These are phyloP conservation scores for Drosophila equinoxialis DNA, from an alignment of 1,140 invertebrate species.

Conservation along the genomic window DNA sequence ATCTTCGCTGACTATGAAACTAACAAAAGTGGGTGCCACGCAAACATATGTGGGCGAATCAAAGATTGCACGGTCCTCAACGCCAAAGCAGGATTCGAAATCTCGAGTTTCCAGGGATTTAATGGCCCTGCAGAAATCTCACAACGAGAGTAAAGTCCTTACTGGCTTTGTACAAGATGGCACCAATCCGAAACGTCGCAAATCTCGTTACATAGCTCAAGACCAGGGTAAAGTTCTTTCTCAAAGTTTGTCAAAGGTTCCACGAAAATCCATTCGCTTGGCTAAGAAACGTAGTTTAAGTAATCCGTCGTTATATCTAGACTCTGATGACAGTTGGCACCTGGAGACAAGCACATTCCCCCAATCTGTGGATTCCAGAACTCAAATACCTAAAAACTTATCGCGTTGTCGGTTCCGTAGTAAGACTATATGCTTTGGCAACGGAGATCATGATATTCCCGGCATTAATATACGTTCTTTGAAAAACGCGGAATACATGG, in stretches of 20 bases:
- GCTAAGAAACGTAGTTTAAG: constrained; percentile 59
- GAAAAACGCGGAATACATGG: constrained; percentile 85
- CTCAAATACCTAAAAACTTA: constrained; percentile 15
- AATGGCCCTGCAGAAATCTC: constrained; percentile 65
- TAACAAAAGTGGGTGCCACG: constrained; percentile 52
- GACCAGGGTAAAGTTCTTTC: constrained; percentile 21
- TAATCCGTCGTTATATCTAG: constrained; percentile 42
- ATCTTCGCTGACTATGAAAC: constrained; percentile 63
- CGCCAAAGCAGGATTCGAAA: constrained; percentile 43
- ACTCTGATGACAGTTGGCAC: constrained; percentile 49
- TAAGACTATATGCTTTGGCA: constrained; percentile 56
- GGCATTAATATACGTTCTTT: constrained; percentile 83
- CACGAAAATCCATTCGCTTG: background rate
- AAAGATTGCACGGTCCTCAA: constrained; percentile 31
- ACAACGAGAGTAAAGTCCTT: constrained; percentile 74
- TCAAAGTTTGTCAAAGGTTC: constrained; percentile 21
- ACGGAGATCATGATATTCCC: constrained; percentile 40
- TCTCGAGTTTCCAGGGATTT: constrained; percentile 55
- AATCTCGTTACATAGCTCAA: constrained; percentile 40
- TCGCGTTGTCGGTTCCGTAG: constrained; percentile 43
- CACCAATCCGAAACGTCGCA: constrained; percentile 58
- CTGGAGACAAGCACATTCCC: constrained; percentile 1
- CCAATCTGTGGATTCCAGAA: constrained; percentile 38
- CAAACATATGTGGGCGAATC: constrained; percentile 11
- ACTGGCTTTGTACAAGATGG: constrained; percentile 64